phyloP scores from a whole-genome alignment of 2,888 invertebrate species.

The Ochlodes sylvanus region DNA sequence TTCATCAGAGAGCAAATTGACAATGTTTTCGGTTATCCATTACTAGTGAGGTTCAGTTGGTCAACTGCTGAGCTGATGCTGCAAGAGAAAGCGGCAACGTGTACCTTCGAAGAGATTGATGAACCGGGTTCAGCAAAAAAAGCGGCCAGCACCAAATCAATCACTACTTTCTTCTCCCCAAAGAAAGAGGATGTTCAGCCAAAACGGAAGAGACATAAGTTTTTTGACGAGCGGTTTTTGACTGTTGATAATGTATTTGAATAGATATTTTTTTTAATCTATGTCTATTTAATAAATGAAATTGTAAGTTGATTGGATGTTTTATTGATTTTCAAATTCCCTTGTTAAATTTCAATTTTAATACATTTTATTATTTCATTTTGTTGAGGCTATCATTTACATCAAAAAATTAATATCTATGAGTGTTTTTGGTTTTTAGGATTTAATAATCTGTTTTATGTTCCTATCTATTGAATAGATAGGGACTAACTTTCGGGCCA shows the following conservation, averaged over 20 bases:
- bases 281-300: constrained; percentile 17
- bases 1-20: constrained; percentile 94
- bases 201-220: constrained; percentile 85
- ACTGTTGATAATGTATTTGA: constrained; percentile 80
- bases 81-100: constrained; percentile 88
- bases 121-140: constrained; percentile 69
- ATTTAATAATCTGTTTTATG: too few species aligned
- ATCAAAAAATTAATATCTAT: too few species aligned
- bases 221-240: constrained; percentile 88
- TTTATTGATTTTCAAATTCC: too few species aligned
- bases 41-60: constrained; percentile 98
- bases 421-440: too few species aligned
- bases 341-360: too few species aligned
- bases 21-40: constrained; percentile 96
- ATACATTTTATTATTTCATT: too few species aligned
- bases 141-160: constrained; percentile 75
- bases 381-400: too few species aligned
- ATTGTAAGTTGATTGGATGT: not conserved
- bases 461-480: too few species aligned
- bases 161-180: constrained; percentile 85
- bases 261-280: constrained; percentile 45
- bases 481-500: too few species aligned
- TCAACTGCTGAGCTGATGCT: constrained; percentile 95
- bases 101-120: constrained; percentile 88
- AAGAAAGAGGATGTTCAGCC: constrained; percentile 64